Base-by-base conservation (phyloP, 2,888 invertebrate species). In the Hedya salicella region DNA sequence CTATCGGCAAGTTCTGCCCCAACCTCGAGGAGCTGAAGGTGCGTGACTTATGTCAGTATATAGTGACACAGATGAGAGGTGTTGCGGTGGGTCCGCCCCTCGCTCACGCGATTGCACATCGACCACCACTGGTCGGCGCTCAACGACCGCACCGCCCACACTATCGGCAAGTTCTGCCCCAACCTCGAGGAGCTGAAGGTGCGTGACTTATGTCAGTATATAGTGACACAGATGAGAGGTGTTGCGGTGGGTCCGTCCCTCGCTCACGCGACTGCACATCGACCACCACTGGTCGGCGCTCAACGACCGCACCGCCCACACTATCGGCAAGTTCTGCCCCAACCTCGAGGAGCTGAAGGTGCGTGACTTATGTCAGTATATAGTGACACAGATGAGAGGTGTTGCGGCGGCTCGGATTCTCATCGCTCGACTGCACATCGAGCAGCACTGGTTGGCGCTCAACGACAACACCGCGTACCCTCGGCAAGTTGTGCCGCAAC, bases 401-500 rank as follows among this genome's bases (percentile, higher is more conserved):
- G n/a, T n/a, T n/a, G n/a, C n/a, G n/a, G n/a, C n/a, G n/a, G n/a
- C n/a, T n/a, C n/a, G n/a, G n/a, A n/a, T n/a, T n/a, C n/a, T n/a
- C n/a, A n/a, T n/a, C n/a, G n/a, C n/a, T n/a, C n/a, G n/a, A n/a
- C n/a, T n/a, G n/a, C n/a, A n/a, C n/a, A n/a, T n/a, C n/a, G n/a
- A n/a, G n/a, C n/a, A n/a, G n/a, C 19, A 8, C 13, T 11, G 11
- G 8, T 19, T 89, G 42, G 81, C 86, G 53, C 87, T 94, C 70
- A 89, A 92, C 74, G 88, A 90, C 75, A 93, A 93, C 74, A 93
- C 93, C 17, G 86, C 94, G 40, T 93, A 88, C 92, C n/a, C 82
- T 94, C 65, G 93, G 93, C 73, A 93, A 93, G 86, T 91, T 93
- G 77, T 94, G 94, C 70, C 93, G 93, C 8, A 88, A 92, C 77